phyloP scores from a whole-genome alignment of 2,113 vertebrate genomes.

The Eurystomus gularis region DNA sequence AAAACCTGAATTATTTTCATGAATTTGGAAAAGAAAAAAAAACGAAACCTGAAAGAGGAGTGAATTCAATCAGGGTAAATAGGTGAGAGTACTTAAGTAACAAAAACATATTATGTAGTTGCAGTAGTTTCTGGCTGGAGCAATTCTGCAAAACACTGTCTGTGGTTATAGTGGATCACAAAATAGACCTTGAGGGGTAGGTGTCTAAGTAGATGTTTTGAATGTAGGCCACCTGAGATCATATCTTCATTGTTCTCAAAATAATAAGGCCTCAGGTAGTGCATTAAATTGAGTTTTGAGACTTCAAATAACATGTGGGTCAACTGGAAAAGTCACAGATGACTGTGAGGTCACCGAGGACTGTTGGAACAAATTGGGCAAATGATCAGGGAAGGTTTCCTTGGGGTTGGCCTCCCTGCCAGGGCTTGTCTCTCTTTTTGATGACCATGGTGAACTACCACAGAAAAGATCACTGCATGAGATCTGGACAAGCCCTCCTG shows the following conservation, averaged over 20 bases:
- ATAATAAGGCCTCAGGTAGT: not conserved
- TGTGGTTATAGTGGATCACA: not conserved
- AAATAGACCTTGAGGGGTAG: not conserved
- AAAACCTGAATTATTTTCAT: not conserved
- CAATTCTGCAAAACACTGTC: not conserved
- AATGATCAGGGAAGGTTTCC: not conserved
- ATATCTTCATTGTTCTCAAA: not conserved
- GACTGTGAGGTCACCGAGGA: not conserved
- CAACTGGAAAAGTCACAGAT: not conserved
- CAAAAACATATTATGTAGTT: not conserved
- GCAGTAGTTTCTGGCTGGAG: not conserved
- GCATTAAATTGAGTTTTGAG: not conserved
- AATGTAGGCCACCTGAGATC: not conserved
- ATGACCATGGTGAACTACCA: not conserved
- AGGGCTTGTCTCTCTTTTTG: not conserved
- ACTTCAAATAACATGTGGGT: not conserved
- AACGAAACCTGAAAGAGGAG: not conserved
- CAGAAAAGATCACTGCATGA: not conserved
- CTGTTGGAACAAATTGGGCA: not conserved
- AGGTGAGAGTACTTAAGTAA: not conserved
- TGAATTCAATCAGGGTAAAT: not conserved
- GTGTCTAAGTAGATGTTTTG: not conserved
- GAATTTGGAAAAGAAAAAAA: not conserved
- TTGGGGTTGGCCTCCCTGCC: not conserved
- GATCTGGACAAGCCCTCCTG: not conserved